Evolutionary conservation across 2,888 invertebrate genomes (phyloP).

Genomic region (Lasioglossum leucozonium): DNA sequence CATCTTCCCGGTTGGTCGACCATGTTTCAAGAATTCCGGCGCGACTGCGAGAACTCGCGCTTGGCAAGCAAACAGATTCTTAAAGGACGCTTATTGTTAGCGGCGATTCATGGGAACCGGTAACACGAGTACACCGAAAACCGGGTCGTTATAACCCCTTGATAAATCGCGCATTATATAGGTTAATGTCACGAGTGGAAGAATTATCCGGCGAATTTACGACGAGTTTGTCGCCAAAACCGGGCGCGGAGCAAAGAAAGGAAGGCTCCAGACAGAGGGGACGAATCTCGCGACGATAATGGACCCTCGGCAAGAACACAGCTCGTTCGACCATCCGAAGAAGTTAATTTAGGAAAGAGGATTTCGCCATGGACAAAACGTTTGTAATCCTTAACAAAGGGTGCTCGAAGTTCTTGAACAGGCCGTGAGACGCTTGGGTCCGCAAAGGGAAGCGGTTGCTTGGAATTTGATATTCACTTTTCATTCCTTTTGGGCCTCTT

Average conservation of each 20-base stretch:
- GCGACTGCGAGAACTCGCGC: slow-evolving; percentile 41
- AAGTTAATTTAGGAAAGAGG: slow-evolving; percentile 78
- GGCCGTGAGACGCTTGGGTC: slow-evolving; percentile 9
- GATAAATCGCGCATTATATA: slow-evolving; percentile 74
- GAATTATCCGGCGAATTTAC: slow-evolving; percentile 77
- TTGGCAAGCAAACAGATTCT: slow-evolving; percentile 61
- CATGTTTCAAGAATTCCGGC: slow-evolving; percentile 4
- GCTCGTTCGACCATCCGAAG: slow-evolving; percentile 52
- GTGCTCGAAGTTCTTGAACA: slow-evolving; percentile 25
- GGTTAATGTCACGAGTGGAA: slow-evolving; percentile 67
- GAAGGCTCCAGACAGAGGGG: slow-evolving; percentile 27
- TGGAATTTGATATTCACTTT: slow-evolving; percentile 23
- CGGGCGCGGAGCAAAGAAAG: slow-evolving; percentile 60
- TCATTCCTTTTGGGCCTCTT: background rate
- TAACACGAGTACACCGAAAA: slow-evolving; percentile 33
- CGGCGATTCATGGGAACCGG: slow-evolving; percentile 30
- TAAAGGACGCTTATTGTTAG: slow-evolving; percentile 28
- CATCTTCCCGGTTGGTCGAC: background rate
- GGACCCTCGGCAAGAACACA: slow-evolving; percentile 52
- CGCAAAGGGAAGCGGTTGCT: background rate
- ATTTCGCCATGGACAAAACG: slow-evolving; percentile 68
- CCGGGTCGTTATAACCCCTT: slow-evolving; percentile 60
- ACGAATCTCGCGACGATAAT: slow-evolving; percentile 68
- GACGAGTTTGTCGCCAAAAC: slow-evolving; percentile 75
- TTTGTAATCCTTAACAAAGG: slow-evolving; percentile 74